Evolutionary conservation across 2,797 vertebrate species (phyloP), one percentile per base, ranked within the genome.

Genomic region (Epinephelus awoara): DNA sequence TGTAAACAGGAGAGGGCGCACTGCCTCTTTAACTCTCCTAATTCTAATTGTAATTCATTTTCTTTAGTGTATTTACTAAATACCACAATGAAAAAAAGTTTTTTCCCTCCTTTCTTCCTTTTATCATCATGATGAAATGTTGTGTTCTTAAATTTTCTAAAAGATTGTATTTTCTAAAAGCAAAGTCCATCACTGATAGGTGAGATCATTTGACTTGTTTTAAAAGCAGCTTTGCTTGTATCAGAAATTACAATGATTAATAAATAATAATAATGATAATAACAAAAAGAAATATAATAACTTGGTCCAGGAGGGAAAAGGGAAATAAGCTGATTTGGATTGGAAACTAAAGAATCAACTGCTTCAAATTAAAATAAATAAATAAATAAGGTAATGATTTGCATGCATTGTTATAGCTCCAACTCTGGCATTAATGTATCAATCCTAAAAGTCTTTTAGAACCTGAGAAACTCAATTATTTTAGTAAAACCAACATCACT

Each of bases 1-100:
- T 70, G 83, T 19, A 18, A 62, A 85, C 93, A 79, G 90, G 59
- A 93, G 93, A 93, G 91, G 93, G 92, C 92, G 91, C 90, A 84
- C 85, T 88, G 73, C 85, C 52, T 44, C 92, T 82, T 65, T 27
- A 55, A 34, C 77, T 67, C 69, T 0, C 23, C 17, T 57, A 14
- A 25, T 2, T 49, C 47, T 42, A 21, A 62, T 55, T 74, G 34
- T 23, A 17, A 13, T 29, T 67, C 5, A 49, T 44, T 70, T 27
- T 34, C 14, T 46, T 71, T 8, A n/a, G 6, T 64, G n/a, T 40
- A 23, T 72, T 38, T 4, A 46, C 18, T 47, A 18, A 64, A 67
- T 10, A 46, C 23, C 27, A 62, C 50, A 34, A 19, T 55, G 1
- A 44, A 25, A 51, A 49, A 59, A 44, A 68, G 15, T 15, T 15